Base-by-base conservation (phyloP, 2,888 invertebrate genomes). In the Caenorhabditis wallacei region DNA sequence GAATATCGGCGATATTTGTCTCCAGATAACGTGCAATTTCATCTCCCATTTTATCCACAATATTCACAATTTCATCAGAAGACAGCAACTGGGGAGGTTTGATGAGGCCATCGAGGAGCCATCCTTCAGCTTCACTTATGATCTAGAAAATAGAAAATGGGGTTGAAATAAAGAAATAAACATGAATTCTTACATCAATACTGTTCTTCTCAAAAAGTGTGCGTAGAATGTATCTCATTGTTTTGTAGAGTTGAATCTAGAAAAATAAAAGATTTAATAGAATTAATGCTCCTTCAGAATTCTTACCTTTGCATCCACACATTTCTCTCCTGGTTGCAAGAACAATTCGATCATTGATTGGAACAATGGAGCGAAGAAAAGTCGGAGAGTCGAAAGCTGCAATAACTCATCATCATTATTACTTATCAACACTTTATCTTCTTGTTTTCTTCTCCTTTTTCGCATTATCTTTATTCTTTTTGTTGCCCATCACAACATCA, bases 261-360 rank as follows among this genome's bases (percentile, higher is more conserved):
- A 54, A 71, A n/a, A 8, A 61, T 48, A n/a, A 48, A 18, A 18
- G 7, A 7, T 18, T 18, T 37, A 13, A 16, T 22, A n/a, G 64
- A 48, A 18, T 3, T 18, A 48, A 2, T 18, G 11, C 11, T 43
- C 16, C 30, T 30, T 30, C 30, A 30, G 43, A 5, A 43, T 48
- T 5, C 5, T 2, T 61, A 84, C 86, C 78, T 88, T 88, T 5
- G 84, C 78, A 10, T 84, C 74, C n/a, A 87, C 72, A 35, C 68
- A 69, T 43, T 83, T 80, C 35, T 87, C 85, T 5, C 74, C 64
- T 2, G 88, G 87, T 43, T 82, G 79, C 22, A 88, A 66, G 13
- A 88, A 37, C 35, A 88, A 53, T 61, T 88, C 88, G 43, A 88
- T 54, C 37, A 88, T 70, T 10, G 87, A 84, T 30, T 75, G 69